Percentiles rank a stretch among this genome's conserved stretches.
phyloP scores from a whole-genome alignment of 2,113 vertebrate genomes.

The Erythrolamprus reginae region DNA sequence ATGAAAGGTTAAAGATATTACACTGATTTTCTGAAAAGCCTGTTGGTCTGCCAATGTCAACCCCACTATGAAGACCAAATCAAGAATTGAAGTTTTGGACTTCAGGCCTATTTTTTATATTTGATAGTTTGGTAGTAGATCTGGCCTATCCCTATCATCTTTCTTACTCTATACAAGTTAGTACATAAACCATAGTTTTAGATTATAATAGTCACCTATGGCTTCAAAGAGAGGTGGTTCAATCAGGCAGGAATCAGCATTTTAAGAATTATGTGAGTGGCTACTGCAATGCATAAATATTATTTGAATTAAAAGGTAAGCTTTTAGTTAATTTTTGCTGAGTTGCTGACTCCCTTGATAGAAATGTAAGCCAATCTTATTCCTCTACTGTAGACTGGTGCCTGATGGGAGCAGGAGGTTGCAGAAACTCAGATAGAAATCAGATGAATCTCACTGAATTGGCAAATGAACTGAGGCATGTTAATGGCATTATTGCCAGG shows the following conservation, averaged over 20 bases:
- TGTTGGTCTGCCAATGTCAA: not conserved
- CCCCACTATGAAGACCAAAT: not conserved
- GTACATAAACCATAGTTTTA: not conserved
- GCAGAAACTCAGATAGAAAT: not conserved
- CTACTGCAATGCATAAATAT: not conserved
- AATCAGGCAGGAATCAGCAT: not conserved
- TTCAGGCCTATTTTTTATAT: not conserved
- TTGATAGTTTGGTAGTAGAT: not conserved
- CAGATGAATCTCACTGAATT: not conserved
- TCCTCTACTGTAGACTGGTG: not conserved
- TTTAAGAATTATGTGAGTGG: not conserved
- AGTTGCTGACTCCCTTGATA: not conserved
- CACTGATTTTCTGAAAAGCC: not conserved
- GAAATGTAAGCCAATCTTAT: not conserved
- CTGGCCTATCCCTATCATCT: not conserved
- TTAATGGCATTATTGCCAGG: not conserved
- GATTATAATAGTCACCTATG: not conserved
- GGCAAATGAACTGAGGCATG: not conserved
- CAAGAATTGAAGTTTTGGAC: not conserved
- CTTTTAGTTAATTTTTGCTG: not conserved
- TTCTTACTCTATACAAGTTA: not conserved
- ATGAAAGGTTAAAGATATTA: not conserved
- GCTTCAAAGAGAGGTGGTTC: not conserved
- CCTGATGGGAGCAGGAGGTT: not conserved
- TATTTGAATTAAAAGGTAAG: not conserved